phyloP scores from a whole-genome alignment of 2,113 vertebrate genomes.

The Talpa occidentalis region DNA sequence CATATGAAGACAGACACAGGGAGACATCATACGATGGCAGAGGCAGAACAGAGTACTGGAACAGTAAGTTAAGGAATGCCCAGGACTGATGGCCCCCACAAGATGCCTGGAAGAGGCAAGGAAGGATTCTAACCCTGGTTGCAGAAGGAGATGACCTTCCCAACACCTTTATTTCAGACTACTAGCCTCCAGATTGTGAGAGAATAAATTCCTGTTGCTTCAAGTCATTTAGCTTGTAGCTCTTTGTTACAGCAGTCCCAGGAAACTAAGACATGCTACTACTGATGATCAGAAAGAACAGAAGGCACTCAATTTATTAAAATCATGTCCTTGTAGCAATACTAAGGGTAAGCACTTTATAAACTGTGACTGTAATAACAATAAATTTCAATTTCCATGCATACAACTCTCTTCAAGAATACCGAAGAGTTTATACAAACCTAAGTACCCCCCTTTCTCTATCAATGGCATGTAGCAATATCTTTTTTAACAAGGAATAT shows the following conservation, averaged over 20 bases:
- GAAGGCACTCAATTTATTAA: slow-evolving; percentile 29
- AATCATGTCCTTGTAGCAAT: slow-evolving; percentile 2
- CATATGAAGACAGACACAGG: background rate
- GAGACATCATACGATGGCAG: background rate
- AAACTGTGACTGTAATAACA: slow-evolving; percentile 34
- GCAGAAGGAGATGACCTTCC: background rate
- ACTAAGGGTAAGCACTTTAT: background rate
- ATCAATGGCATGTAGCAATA: background rate
- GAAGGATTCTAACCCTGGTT: background rate
- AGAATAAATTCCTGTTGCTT: background rate
- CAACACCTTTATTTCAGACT: background rate
- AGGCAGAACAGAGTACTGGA: background rate
- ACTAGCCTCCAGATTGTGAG: background rate
- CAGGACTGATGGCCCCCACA: background rate
- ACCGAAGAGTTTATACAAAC: background rate
- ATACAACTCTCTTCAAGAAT: background rate
- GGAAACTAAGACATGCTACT: background rate
- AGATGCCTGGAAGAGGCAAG: background rate
- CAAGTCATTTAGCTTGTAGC: background rate
- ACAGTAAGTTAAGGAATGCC: background rate
- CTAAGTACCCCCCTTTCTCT: background rate
- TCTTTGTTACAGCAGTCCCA: background rate
- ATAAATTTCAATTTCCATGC: slow-evolving; percentile 35
- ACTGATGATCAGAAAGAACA: background rate
- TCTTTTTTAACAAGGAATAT: slow-evolving; percentile 38